Conservation (phyloP, 1,140 invertebrate genomes). For the Mamestra configurata region DNA sequence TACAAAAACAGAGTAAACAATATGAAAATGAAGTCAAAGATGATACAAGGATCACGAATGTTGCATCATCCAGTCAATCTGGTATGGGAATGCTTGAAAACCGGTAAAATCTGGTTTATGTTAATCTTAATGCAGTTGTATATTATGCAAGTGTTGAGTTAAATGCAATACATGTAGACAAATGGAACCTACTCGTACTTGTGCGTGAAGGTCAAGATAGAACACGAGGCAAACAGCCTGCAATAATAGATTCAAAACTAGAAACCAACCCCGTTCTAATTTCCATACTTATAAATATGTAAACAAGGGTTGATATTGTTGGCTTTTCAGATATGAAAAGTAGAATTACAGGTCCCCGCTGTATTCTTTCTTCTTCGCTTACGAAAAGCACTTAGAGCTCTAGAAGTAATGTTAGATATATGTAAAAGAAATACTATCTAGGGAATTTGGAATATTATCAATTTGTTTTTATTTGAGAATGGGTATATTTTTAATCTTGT, state of each 20-base stretch:
- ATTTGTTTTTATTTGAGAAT: not conserved
- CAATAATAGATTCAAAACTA: conserved; percentile 13
- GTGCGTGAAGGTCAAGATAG: conserved; percentile 19
- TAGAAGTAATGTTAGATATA: not conserved
- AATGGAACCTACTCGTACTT: not conserved
- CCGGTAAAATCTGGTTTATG: conserved; percentile 37
- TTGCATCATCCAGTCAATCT: conserved; percentile 77
- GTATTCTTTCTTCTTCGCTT: not conserved
- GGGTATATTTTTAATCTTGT: too few species aligned
- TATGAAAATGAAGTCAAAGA: conserved; percentile 40
- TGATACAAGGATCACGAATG: conserved; percentile 50
- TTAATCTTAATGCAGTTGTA: conserved; percentile 17
- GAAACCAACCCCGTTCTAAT: not conserved
- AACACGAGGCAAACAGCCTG: not conserved
- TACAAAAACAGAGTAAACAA: conserved; percentile 36
- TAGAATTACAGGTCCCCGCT: not conserved
- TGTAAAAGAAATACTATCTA: not conserved
- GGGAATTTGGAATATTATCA: not conserved
- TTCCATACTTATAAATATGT: conserved; percentile 34
- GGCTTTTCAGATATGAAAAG: not conserved
- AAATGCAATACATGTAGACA: conserved; percentile 14
- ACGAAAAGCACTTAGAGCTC: not conserved
- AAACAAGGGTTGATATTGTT: not conserved
- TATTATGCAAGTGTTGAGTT: conserved; percentile 15
- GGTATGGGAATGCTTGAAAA: conserved; percentile 53